Conservation (phyloP, 2,113 vertebrate genomes). For the Gambusia affinis region DNA sequence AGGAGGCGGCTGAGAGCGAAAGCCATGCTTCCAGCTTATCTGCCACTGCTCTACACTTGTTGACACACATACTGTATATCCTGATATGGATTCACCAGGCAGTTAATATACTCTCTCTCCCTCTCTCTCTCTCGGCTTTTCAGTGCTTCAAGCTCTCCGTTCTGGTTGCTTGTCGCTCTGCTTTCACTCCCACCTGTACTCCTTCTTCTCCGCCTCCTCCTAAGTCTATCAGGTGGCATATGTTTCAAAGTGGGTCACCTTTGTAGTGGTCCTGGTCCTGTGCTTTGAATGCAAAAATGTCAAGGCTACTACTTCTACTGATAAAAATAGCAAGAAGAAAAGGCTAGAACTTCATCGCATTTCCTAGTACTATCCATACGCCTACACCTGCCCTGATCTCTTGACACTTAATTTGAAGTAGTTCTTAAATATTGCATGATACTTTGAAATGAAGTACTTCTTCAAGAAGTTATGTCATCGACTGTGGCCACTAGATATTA, state of each 20-base stretch:
- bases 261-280: slow-evolving; percentile 1
- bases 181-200: slow-evolving; percentile 10
- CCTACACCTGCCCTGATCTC: neutral
- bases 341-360: neutral
- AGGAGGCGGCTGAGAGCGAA: slow-evolving; percentile 36
- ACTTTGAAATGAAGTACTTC: neutral
- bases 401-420: neutral
- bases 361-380: neutral
- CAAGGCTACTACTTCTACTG: neutral
- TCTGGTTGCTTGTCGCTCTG: slow-evolving; percentile 7
- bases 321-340: neutral
- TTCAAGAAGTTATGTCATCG: too few relatives aligned
- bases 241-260: slow-evolving; percentile 30
- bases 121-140: slow-evolving; percentile 1
- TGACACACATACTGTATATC: slow-evolving; percentile 59
- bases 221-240: slow-evolving; percentile 2
- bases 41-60: slow-evolving; percentile 68
- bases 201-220: neutral
- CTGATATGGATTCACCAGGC: slow-evolving; percentile 44
- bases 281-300: slow-evolving; percentile 2
- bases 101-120: slow-evolving; percentile 16
- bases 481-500: too few relatives aligned
- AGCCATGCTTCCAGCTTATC: slow-evolving; percentile 62
- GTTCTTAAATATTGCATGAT: neutral
- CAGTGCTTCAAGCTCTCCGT: slow-evolving; percentile 13